phyloP scores from a whole-genome alignment of 2,113 vertebrate species.

The Anguilla japonica region DNA sequence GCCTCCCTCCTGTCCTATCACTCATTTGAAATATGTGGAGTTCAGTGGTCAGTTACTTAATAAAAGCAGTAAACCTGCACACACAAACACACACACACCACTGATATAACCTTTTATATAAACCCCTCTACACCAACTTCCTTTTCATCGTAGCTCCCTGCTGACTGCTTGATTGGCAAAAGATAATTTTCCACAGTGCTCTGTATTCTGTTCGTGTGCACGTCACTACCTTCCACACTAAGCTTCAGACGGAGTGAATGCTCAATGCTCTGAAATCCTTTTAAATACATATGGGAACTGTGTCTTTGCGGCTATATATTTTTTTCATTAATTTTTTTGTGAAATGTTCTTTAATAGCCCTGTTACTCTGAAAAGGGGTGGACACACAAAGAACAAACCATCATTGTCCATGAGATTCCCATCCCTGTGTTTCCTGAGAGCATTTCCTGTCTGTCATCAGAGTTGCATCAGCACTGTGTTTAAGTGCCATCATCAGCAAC shows the following conservation, averaged over 20 bases:
- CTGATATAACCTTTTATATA: too few relatives aligned
- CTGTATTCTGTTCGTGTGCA: neutral
- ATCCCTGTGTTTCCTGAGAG: neutral
- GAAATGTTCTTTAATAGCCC: neutral
- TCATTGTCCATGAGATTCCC: neutral
- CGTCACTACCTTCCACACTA: neutral
- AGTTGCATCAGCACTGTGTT: constrained; percentile 33
- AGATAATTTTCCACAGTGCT: neutral
- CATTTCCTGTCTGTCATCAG: constrained; percentile 24
- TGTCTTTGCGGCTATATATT: neutral
- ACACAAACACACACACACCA: constrained; percentile 9
- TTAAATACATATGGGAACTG: neutral
- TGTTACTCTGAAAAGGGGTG: neutral
- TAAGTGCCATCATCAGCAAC: neutral
- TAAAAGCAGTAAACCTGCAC: neutral
- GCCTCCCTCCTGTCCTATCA: too few relatives aligned
- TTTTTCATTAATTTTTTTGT: neutral
- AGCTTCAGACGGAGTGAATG: neutral
- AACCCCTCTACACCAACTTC: neutral
- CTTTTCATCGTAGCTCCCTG: neutral
- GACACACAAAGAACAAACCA: neutral
- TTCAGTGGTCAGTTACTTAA: too few relatives aligned
- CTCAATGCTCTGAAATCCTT: neutral
- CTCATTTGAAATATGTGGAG: too few relatives aligned
- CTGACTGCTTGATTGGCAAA: neutral